Evolutionary conservation across 2,797 vertebrate species (phyloP), one percentile per base, ranked within the genome.

Genomic region (Lepilemur septentrionalis): DNA sequence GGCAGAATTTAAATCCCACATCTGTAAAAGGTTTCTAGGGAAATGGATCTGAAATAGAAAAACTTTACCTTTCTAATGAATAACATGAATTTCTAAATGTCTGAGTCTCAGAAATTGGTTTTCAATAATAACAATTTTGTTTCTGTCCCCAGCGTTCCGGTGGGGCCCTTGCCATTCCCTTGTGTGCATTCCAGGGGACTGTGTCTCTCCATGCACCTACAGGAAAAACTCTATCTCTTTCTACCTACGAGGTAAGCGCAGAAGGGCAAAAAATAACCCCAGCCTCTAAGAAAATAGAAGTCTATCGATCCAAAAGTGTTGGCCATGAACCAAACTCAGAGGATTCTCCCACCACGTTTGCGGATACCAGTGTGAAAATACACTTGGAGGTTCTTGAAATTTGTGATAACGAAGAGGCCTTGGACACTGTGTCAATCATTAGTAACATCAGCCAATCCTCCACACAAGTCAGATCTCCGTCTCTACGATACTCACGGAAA

Each of bases 401-500:
- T 89, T 99, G 99, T 32, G 99, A 99, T 97, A 99, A 99, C 0
- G 99, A 99, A 80, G 99, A 99, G 98, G 99, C 99, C 80, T 98
- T 99, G 99, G 99, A 99, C 98, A 99, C 99, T 0, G 99, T 99
- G 96, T 99, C 99, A 22, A 99, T 99, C 97, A 98, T 99, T 95
- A 99, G 99, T 89, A 99, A 99, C 98, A 99, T 99, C 98, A 99
- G 99, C 97, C 99, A 99, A 98, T 99, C 99, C 7, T 99, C 99
- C 5, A 89, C 99, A 0, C 99, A 99, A 73, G 99, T 99, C 35
- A 99, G 99, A 59, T 99, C 99, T 0, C 99, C 99, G 0, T 99
- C 99, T 0, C 98, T 99, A 85, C 99, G 99, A 30, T 99, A 99
- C 96, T 99, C 99, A 0, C 98, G 99, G 4, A 98, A 99, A 57